These are phyloP conservation scores for Aratinga solstitialis DNA, from an alignment of 2,797 vertebrate genomes.

Conservation along the genomic window DNA sequence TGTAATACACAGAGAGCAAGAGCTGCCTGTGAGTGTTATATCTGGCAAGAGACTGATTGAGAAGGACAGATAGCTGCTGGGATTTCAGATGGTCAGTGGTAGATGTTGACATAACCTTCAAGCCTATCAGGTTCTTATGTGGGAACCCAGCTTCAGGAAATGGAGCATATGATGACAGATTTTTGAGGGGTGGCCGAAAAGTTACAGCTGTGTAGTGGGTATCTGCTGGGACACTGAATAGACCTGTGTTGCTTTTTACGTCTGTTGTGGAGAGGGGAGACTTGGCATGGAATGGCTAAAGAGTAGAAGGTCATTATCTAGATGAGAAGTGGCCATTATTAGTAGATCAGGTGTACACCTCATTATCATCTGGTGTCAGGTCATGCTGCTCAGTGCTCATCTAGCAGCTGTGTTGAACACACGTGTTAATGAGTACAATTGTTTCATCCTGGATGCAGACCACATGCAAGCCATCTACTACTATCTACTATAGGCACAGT, in stretches of 20 bases:
- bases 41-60: not conserved
- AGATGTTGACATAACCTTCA: not conserved
- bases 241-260: not conserved
- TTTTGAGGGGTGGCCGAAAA: not conserved
- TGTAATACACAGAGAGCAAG: not conserved
- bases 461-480: not conserved
- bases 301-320: not conserved
- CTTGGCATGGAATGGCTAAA: not conserved
- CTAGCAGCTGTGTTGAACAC: not conserved
- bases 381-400: not conserved
- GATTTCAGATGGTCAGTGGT: not conserved
- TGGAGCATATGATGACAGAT: not conserved
- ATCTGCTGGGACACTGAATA: not conserved
- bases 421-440: not conserved
- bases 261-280: not conserved
- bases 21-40: not conserved
- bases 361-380: not conserved
- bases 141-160: not conserved
- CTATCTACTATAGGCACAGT: not conserved
- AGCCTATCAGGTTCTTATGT: not conserved
- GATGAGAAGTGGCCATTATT: not conserved
- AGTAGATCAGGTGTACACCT: not conserved
- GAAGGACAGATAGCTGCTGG: not conserved
- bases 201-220: not conserved
- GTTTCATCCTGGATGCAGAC: not conserved